phyloP scores from a whole-genome alignment of 2,113 vertebrate species.

The Sylvietta virens region DNA sequence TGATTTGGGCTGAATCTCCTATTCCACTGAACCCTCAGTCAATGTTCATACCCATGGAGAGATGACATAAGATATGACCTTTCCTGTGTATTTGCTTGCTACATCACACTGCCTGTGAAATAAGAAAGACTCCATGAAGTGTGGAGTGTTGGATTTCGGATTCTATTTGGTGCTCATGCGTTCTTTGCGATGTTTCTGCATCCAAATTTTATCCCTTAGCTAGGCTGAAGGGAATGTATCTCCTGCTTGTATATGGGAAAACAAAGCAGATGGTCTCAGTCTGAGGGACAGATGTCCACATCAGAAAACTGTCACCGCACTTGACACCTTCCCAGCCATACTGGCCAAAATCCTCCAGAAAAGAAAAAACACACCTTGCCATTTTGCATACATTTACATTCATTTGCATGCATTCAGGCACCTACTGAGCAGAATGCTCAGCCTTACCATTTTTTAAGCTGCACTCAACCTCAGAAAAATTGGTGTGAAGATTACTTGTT shows the following conservation, averaged over 20 bases:
- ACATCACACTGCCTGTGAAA: background rate
- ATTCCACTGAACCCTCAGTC: background rate
- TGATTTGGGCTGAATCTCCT: background rate
- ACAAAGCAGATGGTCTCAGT: constrained; percentile 62
- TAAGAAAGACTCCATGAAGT: background rate
- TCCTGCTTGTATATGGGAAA: background rate
- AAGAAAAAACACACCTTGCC: constrained; percentile 12
- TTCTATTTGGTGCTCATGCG: background rate
- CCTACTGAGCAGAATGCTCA: constrained; percentile 3
- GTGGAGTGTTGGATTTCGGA: background rate
- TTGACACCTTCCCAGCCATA: constrained; percentile 43
- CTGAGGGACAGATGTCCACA: constrained; percentile 60
- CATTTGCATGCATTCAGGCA: constrained; percentile 10
- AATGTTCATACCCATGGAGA: background rate
- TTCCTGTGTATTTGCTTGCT: background rate
- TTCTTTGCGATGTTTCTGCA: background rate
- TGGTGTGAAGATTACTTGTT: background rate
- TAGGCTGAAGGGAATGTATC: background rate
- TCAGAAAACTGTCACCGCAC: constrained; percentile 46
- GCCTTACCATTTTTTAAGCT: background rate
- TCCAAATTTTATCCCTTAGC: background rate
- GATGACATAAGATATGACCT: background rate
- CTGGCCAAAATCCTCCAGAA: constrained; percentile 37
- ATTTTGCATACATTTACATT: constrained; percentile 55
- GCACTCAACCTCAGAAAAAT: background rate